Evolutionary conservation across 2,113 vertebrate genomes (phyloP).

Genomic region (Globicephala melas): DNA sequence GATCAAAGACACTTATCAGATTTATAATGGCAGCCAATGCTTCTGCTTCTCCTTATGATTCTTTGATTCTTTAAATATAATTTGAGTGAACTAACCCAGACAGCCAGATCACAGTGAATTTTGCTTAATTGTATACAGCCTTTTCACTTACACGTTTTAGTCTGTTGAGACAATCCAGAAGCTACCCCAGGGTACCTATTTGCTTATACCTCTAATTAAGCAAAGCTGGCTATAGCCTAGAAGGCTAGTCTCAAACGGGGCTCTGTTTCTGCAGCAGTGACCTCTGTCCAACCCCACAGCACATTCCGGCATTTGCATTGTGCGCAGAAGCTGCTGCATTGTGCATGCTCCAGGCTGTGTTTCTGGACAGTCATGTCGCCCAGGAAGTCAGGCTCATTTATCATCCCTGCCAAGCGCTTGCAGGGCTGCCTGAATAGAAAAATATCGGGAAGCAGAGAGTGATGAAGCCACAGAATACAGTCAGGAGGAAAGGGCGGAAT

Average conservation of each 20-base stretch:
- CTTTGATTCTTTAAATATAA: slow-evolving; percentile 61
- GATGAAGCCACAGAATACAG: neutral
- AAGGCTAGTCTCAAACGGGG: neutral
- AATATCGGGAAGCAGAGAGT: neutral
- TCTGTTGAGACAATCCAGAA: slow-evolving; percentile 48
- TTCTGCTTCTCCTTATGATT: slow-evolving; percentile 60
- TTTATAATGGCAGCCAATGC: slow-evolving; percentile 5
- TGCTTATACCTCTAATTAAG: slow-evolving; percentile 68
- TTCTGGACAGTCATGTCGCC: neutral
- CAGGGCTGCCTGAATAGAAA: slow-evolving; percentile 40
- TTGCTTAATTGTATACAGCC: slow-evolving; percentile 60
- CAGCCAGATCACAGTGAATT: slow-evolving; percentile 67
- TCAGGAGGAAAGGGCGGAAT: neutral
- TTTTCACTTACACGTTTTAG: slow-evolving; percentile 53
- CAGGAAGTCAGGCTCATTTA: slow-evolving; percentile 60
- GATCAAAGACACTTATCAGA: slow-evolving; percentile 49
- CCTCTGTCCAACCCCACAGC: accelerated
- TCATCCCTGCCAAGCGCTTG: slow-evolving; percentile 45
- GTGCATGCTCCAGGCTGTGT: slow-evolving; percentile 26
- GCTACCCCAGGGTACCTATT: slow-evolving; percentile 21
- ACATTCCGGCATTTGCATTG: accelerated
- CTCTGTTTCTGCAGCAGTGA: slow-evolving; percentile 13
- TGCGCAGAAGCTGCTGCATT: neutral
- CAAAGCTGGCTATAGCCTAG: neutral
- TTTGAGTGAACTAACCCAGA: slow-evolving; percentile 71